These are phyloP conservation scores for Bungarus multicinctus DNA, from an alignment of 2,113 vertebrate genomes.

Conservation along the genomic window DNA sequence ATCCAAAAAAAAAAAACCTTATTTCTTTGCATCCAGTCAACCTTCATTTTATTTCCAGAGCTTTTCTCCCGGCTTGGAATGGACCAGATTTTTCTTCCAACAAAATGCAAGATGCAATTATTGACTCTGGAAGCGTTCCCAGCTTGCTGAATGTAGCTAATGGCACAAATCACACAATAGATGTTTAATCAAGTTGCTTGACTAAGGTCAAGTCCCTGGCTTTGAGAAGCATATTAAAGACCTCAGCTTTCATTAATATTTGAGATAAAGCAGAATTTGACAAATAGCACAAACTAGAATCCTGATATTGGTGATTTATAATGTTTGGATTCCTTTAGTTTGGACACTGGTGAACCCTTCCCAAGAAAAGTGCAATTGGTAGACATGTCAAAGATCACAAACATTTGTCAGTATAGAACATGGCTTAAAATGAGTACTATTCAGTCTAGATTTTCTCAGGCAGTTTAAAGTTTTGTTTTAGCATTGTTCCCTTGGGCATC, in stretches of 20 bases:
- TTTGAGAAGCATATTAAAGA: not conserved
- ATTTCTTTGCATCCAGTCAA: too few relatives aligned
- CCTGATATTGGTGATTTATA: not conserved
- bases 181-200: constrained; percentile 7
- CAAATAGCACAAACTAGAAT: not conserved
- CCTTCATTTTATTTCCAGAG: too few relatives aligned
- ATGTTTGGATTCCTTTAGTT: not conserved
- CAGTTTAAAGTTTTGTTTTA: not conserved
- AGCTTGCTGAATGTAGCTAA: not conserved
- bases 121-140: not conserved
- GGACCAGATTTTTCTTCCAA: too few relatives aligned
- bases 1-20: too few relatives aligned
- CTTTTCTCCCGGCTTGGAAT: too few relatives aligned
- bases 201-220: not conserved
- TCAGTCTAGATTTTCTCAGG: not conserved
- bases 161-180: constrained; percentile 1
- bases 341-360: not conserved
- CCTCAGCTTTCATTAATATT: not conserved
- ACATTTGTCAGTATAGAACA: not conserved
- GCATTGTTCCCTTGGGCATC: not conserved
- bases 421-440: not conserved
- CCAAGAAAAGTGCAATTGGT: not conserved
- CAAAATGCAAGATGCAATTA: not conserved
- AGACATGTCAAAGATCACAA: not conserved
- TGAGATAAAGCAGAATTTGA: not conserved